Conservation (phyloP, 2,113 vertebrate genomes). For the Microtus richardsoni region DNA sequence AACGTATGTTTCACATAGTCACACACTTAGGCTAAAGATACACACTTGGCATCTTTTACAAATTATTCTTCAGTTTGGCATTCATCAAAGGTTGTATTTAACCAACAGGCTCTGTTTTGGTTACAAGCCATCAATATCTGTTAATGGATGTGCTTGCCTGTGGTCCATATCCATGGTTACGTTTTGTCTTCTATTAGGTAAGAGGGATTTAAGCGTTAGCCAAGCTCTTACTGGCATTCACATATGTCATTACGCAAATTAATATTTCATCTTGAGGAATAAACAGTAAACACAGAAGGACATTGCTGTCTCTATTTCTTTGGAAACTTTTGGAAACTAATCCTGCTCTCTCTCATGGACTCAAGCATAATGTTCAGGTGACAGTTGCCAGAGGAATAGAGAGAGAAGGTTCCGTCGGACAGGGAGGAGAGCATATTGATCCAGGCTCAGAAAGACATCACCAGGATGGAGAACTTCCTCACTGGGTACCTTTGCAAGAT, state of each 20-base stretch:
- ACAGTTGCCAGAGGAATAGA: neutral
- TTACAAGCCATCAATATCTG: neutral
- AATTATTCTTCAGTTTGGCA: constrained; percentile 55
- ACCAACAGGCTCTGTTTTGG: constrained; percentile 35
- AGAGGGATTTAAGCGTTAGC: neutral
- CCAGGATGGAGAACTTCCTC: fast-evolving
- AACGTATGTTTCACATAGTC: constrained; percentile 41
- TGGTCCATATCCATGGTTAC: constrained; percentile 15
- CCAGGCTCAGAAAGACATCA: neutral
- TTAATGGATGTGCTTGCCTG: constrained; percentile 20
- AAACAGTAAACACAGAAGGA: neutral
- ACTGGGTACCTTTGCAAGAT: neutral
- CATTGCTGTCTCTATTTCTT: neutral
- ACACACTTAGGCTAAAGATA: constrained; percentile 50
- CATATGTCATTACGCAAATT: neutral
- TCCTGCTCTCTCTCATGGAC: neutral
- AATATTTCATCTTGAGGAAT: neutral
- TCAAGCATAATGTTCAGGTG: neutral
- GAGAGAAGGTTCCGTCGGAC: neutral
- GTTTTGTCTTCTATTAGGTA: constrained; percentile 25
- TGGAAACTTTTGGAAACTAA: neutral
- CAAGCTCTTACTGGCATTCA: neutral
- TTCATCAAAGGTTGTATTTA: constrained; percentile 54
- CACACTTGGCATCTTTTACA: neutral
- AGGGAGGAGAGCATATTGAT: neutral